These are phyloP conservation scores for Resseliella maxima DNA, from an alignment of 2,888 invertebrate genomes.

Conservation along the genomic window DNA sequence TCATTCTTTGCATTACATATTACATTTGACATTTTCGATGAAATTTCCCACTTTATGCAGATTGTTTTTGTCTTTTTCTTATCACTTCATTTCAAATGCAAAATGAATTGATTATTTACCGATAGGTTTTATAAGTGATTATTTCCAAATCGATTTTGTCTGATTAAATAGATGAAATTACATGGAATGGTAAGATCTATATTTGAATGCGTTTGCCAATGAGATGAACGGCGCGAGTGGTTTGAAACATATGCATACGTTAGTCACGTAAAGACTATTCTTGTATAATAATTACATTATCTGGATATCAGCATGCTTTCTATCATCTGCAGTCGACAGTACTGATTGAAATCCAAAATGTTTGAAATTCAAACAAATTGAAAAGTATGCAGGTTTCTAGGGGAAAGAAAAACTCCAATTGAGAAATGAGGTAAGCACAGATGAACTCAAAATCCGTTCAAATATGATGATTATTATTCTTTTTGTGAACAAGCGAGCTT, in stretches of 20 bases:
- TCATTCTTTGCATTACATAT: not conserved
- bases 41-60: not conserved
- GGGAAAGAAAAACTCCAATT: not conserved
- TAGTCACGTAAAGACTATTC: not conserved
- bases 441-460: no score
- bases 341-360: not conserved
- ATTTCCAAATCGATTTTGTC: no score
- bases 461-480: no score
- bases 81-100: no score
- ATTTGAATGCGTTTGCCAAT: no score
- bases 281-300: not conserved
- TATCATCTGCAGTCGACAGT: constrained; percentile 25
- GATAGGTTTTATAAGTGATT: no score
- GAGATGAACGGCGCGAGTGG: no score
- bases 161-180: no score
- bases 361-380: not conserved
- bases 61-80: not conserved
- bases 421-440: not conserved
- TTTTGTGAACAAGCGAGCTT: no score
- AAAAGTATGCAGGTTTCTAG: constrained; percentile 1
- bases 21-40: not conserved
- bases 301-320: not conserved
- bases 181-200: no score
- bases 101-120: no score
- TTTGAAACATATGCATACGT: not conserved